Base-by-base conservation (phyloP, 2,113 vertebrate genomes). In the Syngnathus floridae region DNA sequence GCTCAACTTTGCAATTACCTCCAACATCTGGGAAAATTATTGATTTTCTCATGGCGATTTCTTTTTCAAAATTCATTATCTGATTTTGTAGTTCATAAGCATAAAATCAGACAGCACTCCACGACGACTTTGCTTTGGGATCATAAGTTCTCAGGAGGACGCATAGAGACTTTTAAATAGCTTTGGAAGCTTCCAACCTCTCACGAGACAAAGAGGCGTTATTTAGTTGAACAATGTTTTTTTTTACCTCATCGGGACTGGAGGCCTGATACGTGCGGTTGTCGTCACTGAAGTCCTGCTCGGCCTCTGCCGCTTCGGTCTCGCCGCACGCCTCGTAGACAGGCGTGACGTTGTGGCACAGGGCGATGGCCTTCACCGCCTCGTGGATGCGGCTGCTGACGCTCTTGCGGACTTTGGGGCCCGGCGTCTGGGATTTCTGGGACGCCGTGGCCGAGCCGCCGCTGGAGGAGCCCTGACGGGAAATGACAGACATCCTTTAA, bases 311-410 rank as follows among this genome's bases (percentile, higher is more conserved):
- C 4, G 89, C 86, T 76, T 98, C 96, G 0, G 93, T 88, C 80
- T 98, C 96, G 3, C 74, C 88, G 1, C 85, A 83, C 0, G 92
- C 86, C 74, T 99, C 97, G 0, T 98, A 99, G 0, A 98, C 95
- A 0, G 97, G 96, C 0, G 96, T 99, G 52, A 99, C 97, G 0
- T 99, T 99, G 89, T 99, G 97, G 76, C 97, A 99, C 63, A 99
- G 76, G 0, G 95, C 95, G 1, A 98, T 92, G 78, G 96, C 97
- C 82, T 97, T 99, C 71, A 98, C 96, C 0, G 95, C 96, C 43
- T 99, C 95, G 0, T 98, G 93, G 55, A 98, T 93, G 3, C 96
- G 92, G 7, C 93, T 98, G 90, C 90, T 93, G 60, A 98, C 97
- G 0, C 94, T 97, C 81, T 93, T 96, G 0, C 96, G 93, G 0